Evolutionary conservation across 2,888 invertebrate species (phyloP), one percentile per base, ranked within the genome.

Genomic region (Drosophila meridionalis): DNA sequence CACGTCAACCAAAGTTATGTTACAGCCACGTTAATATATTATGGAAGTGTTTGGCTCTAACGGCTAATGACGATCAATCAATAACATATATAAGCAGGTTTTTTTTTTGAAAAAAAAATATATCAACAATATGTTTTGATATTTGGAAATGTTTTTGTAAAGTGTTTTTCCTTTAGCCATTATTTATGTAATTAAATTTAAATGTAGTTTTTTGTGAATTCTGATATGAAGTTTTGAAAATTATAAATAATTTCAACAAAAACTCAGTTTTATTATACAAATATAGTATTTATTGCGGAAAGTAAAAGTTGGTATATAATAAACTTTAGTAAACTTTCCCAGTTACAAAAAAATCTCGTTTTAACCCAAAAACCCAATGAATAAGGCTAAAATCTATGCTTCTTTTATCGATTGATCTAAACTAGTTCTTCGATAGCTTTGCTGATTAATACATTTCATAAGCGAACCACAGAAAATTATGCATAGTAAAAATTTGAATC

Each of bases 381-480:
- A 47, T 28, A 6, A 6, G 45, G 12, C 2, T 28, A 12, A 47
- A 47, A 0, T 14, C 3, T 26, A 6, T 45, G 2, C 6, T 1
- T 20, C 43, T 20, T 43, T 43, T 20, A 20, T 9, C 20, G 11
- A 28, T 28, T 30, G 8, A 30, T 30, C 20, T 20, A 9, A 38
- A 26, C 20, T 14, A 20, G 30, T 47, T 30, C 20, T 20, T 14
- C 30, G 3, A n/a, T 8, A 50, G 50, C 36, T 59, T 14, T 12
- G 9, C 47, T 11, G 12, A 38, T 14, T 11, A 47, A 63, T 32
- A 47, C 11, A 64, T 48, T 42, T 50, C 20, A 48, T 7, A 47
- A 38, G 8, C 43, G 45, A 20, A 38, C 2, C 32, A 20, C 3
- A n/a, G 6, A 34, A 32, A 53, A n/a, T 20, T 32, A 53, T 61